Evolutionary conservation across 2,888 invertebrate genomes (phyloP).

Genomic region (Anoncus sp.): DNA sequence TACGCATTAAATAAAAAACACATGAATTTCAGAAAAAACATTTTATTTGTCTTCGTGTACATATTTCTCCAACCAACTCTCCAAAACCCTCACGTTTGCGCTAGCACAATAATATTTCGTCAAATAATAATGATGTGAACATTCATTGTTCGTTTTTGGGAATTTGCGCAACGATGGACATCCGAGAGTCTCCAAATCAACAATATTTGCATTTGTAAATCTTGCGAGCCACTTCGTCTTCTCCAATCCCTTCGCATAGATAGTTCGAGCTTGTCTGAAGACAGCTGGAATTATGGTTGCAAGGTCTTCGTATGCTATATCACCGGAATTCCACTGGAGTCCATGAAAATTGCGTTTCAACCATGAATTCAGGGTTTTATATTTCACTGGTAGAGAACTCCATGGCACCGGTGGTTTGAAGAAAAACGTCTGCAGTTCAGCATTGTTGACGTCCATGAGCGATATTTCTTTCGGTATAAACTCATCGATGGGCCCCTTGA

Average conservation of each 20-base stretch:
- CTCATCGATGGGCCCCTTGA: too few relatives aligned
- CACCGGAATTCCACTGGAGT: not conserved
- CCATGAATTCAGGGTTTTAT: not conserved
- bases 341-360: not conserved
- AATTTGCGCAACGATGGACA: not conserved
- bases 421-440: not conserved
- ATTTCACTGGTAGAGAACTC: not conserved
- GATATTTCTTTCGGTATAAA: not conserved
- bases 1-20: conserved; percentile 1
- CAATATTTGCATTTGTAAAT: not conserved
- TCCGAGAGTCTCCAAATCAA: not conserved
- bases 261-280: not conserved
- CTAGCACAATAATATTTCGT: not conserved
- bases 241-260: conserved; percentile 1
- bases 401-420: not conserved
- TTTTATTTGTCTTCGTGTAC: not conserved
- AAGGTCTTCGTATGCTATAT: not conserved
- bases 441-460: not conserved
- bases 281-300: not conserved
- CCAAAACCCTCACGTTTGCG: not conserved
- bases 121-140: not conserved
- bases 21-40: not conserved
- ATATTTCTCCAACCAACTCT: not conserved
- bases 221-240: not conserved
- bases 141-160: not conserved